Evolutionary conservation across 2,888 invertebrate genomes (phyloP), one percentile per base, ranked within the genome.

Genomic region (Horisme vitalbata): DNA sequence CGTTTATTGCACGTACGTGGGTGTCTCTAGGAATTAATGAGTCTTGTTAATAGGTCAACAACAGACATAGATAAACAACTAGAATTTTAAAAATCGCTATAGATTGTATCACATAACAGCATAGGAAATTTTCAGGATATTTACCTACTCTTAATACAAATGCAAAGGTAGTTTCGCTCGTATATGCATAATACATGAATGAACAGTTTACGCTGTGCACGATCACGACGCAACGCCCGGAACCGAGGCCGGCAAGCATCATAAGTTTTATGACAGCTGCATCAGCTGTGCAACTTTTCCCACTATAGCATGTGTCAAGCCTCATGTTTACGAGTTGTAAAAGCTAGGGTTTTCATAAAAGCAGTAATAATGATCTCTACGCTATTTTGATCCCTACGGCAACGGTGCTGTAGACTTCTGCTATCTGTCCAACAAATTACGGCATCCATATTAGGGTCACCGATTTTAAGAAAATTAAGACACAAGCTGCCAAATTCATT

Each of bases 181-280:
- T 50, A 51, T 41, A 45, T 55, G 53, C 47, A 53, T 55, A 50
- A 55, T 55, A 52, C 46, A 58, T 54, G 47, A 50, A 61, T 48
- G 46, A 55, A 59, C 55, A 52, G 50, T 63, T 51, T 49, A 51
- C 48, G 49, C 46, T 35, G 30, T 39, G 52, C 37, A 49, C 39
- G 52, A 53, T 58, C 61, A 59, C 55, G 54, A 12, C 20, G 45
- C 41, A 24, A 13, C 44, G 33, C 30, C 33, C 33, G 27, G 10
- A 11, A 14, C 13, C 18, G 15, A 11, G 20, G 27, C 35, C 41
- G 11, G 41, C 55, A 52, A 56, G 43, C 56, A 41, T 57, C 63
- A 57, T 59, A 62, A 61, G 63, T 67, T 70, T 68, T 65, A 70
- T 55, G 63, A 66, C 59, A 57, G 58, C 59, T 50, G 52, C 55